Evolutionary conservation across 2,888 invertebrate genomes (phyloP).

Genomic region (Drosophila pegasa): DNA sequence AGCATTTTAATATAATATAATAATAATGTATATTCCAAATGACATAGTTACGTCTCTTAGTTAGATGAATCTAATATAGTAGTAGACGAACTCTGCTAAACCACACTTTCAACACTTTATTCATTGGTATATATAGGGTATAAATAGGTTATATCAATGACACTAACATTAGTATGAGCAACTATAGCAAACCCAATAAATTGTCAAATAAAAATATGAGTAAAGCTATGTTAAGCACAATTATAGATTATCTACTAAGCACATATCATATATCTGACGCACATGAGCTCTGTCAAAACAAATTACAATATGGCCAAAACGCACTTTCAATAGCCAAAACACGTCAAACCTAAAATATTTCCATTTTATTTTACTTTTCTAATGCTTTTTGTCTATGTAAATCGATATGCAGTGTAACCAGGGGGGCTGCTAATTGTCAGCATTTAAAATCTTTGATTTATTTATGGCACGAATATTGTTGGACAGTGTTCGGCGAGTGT

Average conservation of each 20-base stretch:
- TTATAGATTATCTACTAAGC: constrained; percentile 11
- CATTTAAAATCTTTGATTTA: constrained; percentile 55
- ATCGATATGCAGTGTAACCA: constrained; percentile 48
- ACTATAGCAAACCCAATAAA: not conserved
- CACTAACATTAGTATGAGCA: not conserved
- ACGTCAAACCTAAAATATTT: constrained; percentile 26
- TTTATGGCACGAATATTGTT: constrained; percentile 44
- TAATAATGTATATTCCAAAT: too few species aligned
- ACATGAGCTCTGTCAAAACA: not conserved
- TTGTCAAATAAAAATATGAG: not conserved
- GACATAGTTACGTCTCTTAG: too few species aligned
- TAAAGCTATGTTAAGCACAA: not conserved
- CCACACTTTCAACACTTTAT: too few species aligned
- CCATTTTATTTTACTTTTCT: constrained; percentile 1
- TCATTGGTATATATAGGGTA: too few species aligned
- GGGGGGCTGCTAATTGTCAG: constrained; percentile 40
- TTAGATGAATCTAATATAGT: too few species aligned
- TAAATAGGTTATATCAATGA: not conserved
- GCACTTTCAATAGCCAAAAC: constrained; percentile 27
- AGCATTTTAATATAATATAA: too few species aligned
- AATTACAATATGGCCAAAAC: constrained; percentile 22
- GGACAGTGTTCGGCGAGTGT: constrained; percentile 35
- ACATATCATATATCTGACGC: not conserved
- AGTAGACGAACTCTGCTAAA: too few species aligned
- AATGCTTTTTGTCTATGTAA: constrained; percentile 31